Conservation (phyloP, 92 coral and sea anemone genomes). For the Isaurus tuberculatus region DNA sequence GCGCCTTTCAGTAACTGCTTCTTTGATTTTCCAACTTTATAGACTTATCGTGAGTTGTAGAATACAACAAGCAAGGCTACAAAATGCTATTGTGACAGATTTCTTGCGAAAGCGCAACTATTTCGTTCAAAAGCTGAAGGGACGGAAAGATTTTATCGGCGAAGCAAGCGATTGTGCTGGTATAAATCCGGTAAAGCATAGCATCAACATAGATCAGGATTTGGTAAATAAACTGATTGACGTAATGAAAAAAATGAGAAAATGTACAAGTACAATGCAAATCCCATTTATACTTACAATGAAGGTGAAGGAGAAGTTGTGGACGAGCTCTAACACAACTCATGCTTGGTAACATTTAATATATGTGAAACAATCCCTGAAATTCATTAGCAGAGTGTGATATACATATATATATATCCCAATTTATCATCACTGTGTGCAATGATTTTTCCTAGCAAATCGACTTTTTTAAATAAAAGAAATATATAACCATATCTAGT, state of each 20-base stretch:
- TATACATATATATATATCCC: too few species aligned
- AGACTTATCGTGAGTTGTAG: neutral
- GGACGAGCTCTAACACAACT: constrained; percentile 53
- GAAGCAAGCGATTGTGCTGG: constrained; percentile 56
- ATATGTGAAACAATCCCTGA: neutral
- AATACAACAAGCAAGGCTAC: neutral
- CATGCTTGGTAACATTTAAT: constrained; percentile 48
- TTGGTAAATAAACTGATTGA: constrained; percentile 47
- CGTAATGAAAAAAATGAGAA: constrained; percentile 52
- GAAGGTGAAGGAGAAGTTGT: constrained; percentile 56
- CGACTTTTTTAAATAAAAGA: neutral
- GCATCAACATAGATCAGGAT: constrained; percentile 55
- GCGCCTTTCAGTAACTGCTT: neutral
- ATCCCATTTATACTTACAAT: constrained; percentile 64
- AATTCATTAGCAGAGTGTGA: constrained; percentile 10
- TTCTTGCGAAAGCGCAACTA: neutral
- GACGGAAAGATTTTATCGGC: neutral
- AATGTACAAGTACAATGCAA: constrained; percentile 53
- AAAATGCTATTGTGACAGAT: neutral
- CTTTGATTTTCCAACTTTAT: constrained; percentile 2
- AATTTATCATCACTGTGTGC: too few species aligned
- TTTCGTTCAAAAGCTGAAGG: neutral
- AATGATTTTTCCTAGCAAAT: neutral
- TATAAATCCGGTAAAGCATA: constrained; percentile 15
- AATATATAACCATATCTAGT: too few species aligned